Evolutionary conservation across 2,888 invertebrate genomes (phyloP), one percentile per base, ranked within the genome.

Genomic region (Timema podura): DNA sequence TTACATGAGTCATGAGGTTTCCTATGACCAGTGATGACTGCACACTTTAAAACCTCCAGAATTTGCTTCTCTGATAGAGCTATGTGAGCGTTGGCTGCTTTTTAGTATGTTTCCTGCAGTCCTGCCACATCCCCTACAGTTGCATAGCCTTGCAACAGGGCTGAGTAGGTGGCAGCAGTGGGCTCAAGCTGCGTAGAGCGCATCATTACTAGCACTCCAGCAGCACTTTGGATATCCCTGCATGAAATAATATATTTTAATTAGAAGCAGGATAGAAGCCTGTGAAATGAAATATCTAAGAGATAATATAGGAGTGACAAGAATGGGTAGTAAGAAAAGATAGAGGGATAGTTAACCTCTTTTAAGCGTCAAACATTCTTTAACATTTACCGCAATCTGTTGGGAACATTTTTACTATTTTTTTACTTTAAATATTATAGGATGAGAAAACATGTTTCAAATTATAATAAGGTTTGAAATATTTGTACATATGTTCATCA

Each of bases 181-280:
- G 80, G 79, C 0, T 80, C 75, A 2, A 89, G 76, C 68, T 85
- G 84, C 0, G 86, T 82, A 0, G 86, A 83, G 65, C 80, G 82
- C 88, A 90, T 88, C 78, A 85, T 86, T 51, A 81, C 81, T 6
- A 87, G 75, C 0, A 87, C 83, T 70, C 83, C 80, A 75, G 85
- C 79, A 3, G 83, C 85, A 47, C 83, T 83, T 1, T 81, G 69
- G 2, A 83, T 68, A 73, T 85, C 81, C 0, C 79, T 80, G 65
- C 74, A 70, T 30, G 30, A 30, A 30, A 30, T 30, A 30, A 30
- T 30, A 30, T 30, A 30, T 2, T 30, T 30, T 30, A 30, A 30
- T 30, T 30, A 30, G 30, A 30, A 30, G 30, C 30, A 30, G 30
- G 3, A 30, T 30, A 2, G 2, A 30, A 30, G 30, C 30, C 30